Conservation (phyloP, 2,888 invertebrate species). For the Drosophila siamana region DNA sequence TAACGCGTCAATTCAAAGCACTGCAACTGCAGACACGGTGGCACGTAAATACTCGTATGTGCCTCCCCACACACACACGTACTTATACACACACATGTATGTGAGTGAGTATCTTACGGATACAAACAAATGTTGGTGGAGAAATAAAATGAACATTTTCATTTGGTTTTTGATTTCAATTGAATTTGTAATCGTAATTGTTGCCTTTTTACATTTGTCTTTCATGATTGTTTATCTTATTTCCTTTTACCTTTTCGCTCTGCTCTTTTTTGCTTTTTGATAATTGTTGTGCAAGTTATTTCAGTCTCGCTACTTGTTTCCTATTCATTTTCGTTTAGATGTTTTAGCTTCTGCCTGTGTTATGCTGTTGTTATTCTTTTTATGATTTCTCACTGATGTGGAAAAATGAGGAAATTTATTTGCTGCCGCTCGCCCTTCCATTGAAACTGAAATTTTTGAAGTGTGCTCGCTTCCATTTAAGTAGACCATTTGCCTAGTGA, state of each 20-base stretch:
- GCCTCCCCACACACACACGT: background rate
- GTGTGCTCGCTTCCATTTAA: constrained; percentile 72
- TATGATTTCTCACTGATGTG: constrained; percentile 48
- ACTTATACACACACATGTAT: no score
- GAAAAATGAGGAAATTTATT: constrained; percentile 44
- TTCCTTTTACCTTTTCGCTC: constrained; percentile 28
- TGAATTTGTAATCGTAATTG: constrained; percentile 77
- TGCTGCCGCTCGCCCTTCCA: constrained; percentile 33
- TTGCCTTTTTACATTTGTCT: constrained; percentile 61
- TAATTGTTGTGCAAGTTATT: constrained; percentile 55
- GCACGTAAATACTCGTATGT: constrained; percentile 48
- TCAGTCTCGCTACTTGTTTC: background rate
- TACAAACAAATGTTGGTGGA: constrained; percentile 25
- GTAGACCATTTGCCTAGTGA: constrained; percentile 55
- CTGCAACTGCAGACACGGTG: constrained; percentile 60
- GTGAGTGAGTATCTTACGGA: constrained; percentile 37
- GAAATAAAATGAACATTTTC: constrained; percentile 48
- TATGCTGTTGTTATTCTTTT: constrained; percentile 5
- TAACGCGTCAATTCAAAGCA: constrained; percentile 64
- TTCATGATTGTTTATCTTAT: constrained; percentile 72
- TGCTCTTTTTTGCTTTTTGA: constrained; percentile 32
- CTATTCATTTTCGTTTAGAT: constrained; percentile 47
- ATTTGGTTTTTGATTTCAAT: constrained; percentile 71
- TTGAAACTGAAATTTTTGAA: constrained; percentile 47
- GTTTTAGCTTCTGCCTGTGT: constrained; percentile 42